Evolutionary conservation across 2,113 vertebrate genomes (phyloP).

Genomic region (Hippocampus barbouri): DNA sequence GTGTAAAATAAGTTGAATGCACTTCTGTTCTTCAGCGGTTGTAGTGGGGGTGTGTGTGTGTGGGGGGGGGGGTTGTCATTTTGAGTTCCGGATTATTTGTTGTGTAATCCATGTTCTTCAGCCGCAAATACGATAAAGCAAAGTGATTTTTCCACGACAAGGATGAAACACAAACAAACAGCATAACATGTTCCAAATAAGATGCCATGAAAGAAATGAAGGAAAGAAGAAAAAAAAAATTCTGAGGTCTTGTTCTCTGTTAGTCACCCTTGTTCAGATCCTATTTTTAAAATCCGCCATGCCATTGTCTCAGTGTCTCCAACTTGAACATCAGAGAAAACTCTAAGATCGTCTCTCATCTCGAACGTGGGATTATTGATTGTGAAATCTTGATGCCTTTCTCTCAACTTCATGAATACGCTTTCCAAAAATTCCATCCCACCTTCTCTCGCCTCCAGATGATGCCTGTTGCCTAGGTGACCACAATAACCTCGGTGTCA

Average conservation of each 20-base stretch:
- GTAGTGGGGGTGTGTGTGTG: background rate
- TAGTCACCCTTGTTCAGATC: background rate
- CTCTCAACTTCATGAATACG: slow-evolving; percentile 34
- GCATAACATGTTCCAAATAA: slow-evolving; percentile 14
- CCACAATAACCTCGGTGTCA: slow-evolving; percentile 59
- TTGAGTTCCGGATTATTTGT: slow-evolving; percentile 44
- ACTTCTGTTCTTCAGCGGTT: background rate
- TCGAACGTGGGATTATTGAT: slow-evolving; percentile 22
- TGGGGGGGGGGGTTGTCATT: slow-evolving; percentile 24
- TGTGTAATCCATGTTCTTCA: slow-evolving; percentile 41
- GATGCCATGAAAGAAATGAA: slow-evolving; percentile 4
- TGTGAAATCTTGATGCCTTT: slow-evolving; percentile 19
- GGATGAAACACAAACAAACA: slow-evolving; percentile 7
- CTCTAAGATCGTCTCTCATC: slow-evolving; percentile 21
- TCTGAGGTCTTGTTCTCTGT: background rate
- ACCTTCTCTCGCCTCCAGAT: slow-evolving; percentile 35
- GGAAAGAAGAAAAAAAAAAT: background rate
- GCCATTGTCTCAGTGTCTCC: slow-evolving; percentile 16
- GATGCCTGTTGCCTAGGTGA: slow-evolving; percentile 68
- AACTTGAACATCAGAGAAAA: slow-evolving; percentile 20
- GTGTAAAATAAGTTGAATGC: background rate
- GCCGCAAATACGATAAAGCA: slow-evolving; percentile 4
- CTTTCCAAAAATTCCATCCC: slow-evolving; percentile 37
- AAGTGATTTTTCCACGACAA: slow-evolving; percentile 16
- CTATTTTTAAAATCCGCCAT: slow-evolving; percentile 12